A percentile compares a stretch with the other conserved stretches of the same genome.
Conservation (phyloP, 2,888 invertebrate species). For the Nephrotoma appendiculata region DNA sequence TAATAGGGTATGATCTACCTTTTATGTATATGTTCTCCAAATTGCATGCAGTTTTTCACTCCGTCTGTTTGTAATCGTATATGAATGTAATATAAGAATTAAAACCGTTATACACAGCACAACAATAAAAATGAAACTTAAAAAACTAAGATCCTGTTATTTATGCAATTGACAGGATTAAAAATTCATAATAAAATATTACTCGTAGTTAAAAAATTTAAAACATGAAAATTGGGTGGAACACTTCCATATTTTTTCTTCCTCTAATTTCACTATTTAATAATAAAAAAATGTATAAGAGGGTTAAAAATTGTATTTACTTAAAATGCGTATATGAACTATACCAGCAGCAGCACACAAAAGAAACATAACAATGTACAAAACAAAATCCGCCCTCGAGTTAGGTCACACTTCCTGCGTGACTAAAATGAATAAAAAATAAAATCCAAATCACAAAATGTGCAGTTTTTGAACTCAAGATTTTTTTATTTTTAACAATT, state of each 20-base stretch:
- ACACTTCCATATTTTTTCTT: not conserved
- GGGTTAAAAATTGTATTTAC: not conserved
- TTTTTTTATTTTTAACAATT: not conserved
- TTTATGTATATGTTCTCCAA: not conserved
- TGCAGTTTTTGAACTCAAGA: not conserved
- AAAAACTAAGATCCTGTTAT: not conserved
- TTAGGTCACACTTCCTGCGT: conserved; percentile 3
- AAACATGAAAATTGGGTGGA: not conserved
- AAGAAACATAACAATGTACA: not conserved
- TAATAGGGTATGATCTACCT: too few species aligned
- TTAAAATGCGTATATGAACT: not conserved
- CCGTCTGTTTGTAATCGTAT: not conserved
- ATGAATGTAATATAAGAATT: not conserved
- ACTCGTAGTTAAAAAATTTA: not conserved
- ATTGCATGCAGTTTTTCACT: not conserved
- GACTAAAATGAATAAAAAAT: not conserved
- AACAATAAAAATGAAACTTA: not conserved
- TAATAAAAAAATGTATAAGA: not conserved
- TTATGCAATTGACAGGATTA: not conserved
- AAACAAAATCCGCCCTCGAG: conserved; percentile 3
- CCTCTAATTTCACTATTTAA: not conserved
- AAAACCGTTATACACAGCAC: not conserved
- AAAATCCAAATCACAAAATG: not conserved
- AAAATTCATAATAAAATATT: not conserved
- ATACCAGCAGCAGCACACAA: not conserved